phyloP scores from a whole-genome alignment of 2,113 vertebrate species.

The Dryoscopus gambensis region DNA sequence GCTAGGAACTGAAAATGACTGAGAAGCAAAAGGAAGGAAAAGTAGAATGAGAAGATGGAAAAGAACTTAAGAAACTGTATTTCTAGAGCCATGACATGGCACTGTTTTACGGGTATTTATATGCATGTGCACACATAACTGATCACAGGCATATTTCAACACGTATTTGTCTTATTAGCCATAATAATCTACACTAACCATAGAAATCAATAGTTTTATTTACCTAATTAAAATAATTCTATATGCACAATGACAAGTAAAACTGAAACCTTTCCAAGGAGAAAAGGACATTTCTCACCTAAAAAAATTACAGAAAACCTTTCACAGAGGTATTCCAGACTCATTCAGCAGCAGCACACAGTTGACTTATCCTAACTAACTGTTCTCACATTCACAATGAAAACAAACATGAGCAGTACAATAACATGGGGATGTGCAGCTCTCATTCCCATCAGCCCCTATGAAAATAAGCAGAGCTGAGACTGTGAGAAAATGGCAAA shows the following conservation, averaged over 20 bases:
- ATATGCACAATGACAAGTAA: neutral
- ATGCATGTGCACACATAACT: neutral
- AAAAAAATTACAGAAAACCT: neutral
- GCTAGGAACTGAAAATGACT: neutral
- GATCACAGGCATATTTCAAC: neutral
- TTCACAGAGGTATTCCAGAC: neutral
- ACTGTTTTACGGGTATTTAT: neutral
- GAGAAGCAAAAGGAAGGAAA: neutral
- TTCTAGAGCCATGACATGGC: neutral
- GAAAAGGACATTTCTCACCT: neutral
- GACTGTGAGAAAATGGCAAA: constrained; percentile 64
- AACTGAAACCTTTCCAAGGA: neutral
- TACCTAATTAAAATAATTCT: neutral
- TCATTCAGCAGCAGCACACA: constrained; percentile 25
- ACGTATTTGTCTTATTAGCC: neutral
- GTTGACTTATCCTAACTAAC: constrained; percentile 24
- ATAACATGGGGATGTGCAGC: constrained; percentile 60
- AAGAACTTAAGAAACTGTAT: neutral
- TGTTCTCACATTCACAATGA: constrained; percentile 61
- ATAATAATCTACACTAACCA: neutral
- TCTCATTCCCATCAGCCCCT: constrained; percentile 32
- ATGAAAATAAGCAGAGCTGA: constrained; percentile 70
- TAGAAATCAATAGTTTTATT: neutral
- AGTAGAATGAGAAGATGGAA: neutral
- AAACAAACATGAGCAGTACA: constrained; percentile 64